Evolutionary conservation across 2,888 invertebrate species (phyloP).

Genomic region (Drosophila dives): DNA sequence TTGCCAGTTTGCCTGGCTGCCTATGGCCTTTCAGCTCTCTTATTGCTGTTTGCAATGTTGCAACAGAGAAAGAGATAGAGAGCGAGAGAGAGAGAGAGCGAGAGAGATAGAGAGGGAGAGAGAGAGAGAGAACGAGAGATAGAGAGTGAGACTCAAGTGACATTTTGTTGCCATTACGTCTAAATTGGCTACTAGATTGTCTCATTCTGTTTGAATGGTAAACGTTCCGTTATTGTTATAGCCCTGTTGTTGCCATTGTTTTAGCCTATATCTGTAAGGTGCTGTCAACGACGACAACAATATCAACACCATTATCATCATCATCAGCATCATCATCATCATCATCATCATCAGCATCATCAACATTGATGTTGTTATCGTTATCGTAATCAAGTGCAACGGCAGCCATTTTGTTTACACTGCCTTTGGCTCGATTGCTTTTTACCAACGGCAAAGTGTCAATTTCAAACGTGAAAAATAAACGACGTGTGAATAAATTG

Average conservation of each 20-base stretch:
- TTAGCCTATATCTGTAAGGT: conserved; percentile 34
- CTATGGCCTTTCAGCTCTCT: conserved; percentile 31
- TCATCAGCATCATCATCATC: conserved; percentile 20
- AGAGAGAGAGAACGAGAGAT: background rate
- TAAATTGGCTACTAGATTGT: conserved; percentile 75
- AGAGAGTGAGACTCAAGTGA: conserved; percentile 47
- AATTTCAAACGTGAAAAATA: conserved; percentile 21
- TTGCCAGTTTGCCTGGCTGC: background rate
- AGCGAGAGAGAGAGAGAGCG: no score
- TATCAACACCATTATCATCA: conserved; percentile 21
- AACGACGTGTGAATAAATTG: conserved; percentile 74
- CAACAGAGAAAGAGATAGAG: conserved; percentile 2
- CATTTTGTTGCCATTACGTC: conserved; percentile 74
- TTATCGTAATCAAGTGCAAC: conserved; percentile 41
- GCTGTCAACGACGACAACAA: conserved; percentile 34
- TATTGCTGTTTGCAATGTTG: conserved; percentile 54
- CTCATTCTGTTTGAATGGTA: conserved; percentile 73
- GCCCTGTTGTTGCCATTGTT: conserved; percentile 30
- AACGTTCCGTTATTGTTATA: conserved; percentile 76
- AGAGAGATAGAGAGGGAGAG: background rate
- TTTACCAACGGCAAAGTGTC: conserved; percentile 3
- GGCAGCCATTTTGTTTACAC: conserved; percentile 28
- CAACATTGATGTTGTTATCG: conserved; percentile 15
- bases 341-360: conserved; percentile 19
- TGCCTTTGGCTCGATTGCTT: conserved; percentile 1